These are phyloP conservation scores for Papilio protenor DNA, from an alignment of 2,888 invertebrate species.

Conservation along the genomic window DNA sequence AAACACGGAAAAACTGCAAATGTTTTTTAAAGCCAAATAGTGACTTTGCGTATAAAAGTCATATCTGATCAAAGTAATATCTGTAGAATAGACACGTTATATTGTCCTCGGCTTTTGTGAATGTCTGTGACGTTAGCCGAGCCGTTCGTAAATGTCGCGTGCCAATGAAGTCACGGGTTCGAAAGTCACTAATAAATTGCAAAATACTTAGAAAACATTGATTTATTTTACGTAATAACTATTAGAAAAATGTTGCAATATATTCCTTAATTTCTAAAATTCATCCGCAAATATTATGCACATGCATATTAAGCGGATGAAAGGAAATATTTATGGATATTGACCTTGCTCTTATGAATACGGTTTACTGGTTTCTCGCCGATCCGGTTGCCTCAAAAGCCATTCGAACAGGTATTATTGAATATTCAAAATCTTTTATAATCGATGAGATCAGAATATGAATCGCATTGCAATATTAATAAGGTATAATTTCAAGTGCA, in stretches of 20 bases:
- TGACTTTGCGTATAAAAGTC: background rate
- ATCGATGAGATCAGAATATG: slow-evolving; percentile 8
- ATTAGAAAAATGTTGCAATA: slow-evolving; percentile 54
- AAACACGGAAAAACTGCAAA: background rate
- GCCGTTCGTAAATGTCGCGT: slow-evolving; percentile 78
- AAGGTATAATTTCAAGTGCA: slow-evolving; percentile 9
- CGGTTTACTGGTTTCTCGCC: slow-evolving; percentile 41
- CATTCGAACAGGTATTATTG: slow-evolving; percentile 29
- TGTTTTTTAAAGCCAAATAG: background rate
- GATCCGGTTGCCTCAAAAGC: slow-evolving; percentile 38
- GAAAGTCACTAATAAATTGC: slow-evolving; percentile 72
- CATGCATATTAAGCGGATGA: slow-evolving; percentile 46
- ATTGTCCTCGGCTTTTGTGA: slow-evolving; percentile 38
- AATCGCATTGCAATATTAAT: background rate
- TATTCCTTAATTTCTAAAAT: slow-evolving; percentile 51
- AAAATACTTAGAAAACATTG: slow-evolving; percentile 72
- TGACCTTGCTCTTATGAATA: slow-evolving; percentile 50
- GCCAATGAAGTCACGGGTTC: slow-evolving; percentile 79
- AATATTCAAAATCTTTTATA: slow-evolving; percentile 34
- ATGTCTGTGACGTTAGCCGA: slow-evolving; percentile 54
- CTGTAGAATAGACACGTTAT: slow-evolving; percentile 19
- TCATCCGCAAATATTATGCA: slow-evolving; percentile 45
- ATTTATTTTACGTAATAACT: slow-evolving; percentile 69
- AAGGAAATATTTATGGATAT: slow-evolving; percentile 48
- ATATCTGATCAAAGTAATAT: slow-evolving; percentile 24